Evolutionary conservation across 2,888 invertebrate species (phyloP).

Genomic region (Creontiades dilutus): DNA sequence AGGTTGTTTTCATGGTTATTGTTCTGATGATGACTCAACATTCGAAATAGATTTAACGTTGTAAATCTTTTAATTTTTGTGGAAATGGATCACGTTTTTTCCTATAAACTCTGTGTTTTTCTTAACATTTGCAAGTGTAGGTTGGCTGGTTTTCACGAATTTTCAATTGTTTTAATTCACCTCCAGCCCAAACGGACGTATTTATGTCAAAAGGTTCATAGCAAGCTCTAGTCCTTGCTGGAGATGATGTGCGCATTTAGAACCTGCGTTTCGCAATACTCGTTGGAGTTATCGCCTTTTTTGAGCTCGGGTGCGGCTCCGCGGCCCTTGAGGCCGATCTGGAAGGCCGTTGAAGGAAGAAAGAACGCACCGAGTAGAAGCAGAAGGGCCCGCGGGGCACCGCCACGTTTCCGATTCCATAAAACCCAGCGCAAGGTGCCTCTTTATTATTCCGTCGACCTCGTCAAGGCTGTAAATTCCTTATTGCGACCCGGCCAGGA

Average conservation of each 20-base stretch:
- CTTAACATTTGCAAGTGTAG: no score
- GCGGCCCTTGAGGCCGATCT: constrained; percentile 10
- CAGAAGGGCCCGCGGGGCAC: constrained; percentile 20
- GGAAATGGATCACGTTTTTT: no score
- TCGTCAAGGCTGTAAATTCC: constrained; percentile 31
- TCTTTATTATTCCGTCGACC: constrained; percentile 27
- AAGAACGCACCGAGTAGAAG: neutral
- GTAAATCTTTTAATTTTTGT: no score
- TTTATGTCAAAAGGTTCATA: no score
- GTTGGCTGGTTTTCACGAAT: no score
- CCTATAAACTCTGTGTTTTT: no score
- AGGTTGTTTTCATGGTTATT: no score
- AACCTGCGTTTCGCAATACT: neutral
- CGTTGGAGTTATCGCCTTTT: constrained; percentile 11
- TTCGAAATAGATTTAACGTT: no score
- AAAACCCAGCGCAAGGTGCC: constrained; percentile 32
- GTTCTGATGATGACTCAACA: no score
- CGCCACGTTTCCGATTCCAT: constrained; percentile 25
- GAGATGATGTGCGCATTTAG: neutral
- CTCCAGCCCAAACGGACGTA: no score
- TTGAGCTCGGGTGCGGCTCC: constrained; percentile 12
- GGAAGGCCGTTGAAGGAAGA: neutral
- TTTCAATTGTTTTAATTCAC: no score
- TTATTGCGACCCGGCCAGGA: neutral
- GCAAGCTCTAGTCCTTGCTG: neutral